Base-by-base conservation (phyloP, 2,797 vertebrate genomes). In the Anomalospiza imberbis region DNA sequence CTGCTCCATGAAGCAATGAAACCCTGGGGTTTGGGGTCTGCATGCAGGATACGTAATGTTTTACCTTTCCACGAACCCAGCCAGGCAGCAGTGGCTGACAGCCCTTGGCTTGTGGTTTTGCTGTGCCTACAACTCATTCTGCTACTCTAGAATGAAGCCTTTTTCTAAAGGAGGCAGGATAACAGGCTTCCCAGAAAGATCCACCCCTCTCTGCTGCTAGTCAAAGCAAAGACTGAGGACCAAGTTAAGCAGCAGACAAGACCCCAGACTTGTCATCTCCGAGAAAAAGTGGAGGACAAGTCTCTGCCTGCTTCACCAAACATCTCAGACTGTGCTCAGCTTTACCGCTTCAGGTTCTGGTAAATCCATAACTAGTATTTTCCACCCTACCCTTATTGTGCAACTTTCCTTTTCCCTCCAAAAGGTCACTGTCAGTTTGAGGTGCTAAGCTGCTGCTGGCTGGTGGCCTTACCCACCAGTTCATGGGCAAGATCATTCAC, bases 231-330 rank as follows among this genome's bases (percentile, higher is more conserved):
- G 36, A 14, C 26, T 3, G 2, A 73, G 70, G 16, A 66, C 50
- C 4, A 2, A 57, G 47, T 15, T 10, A 9, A 78, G 67, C 53
- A 66, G 34, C 72, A 75, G 91, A 51, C n/a, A n/a, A n/a, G n/a
- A 3, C 65, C 61, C 73, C 70, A 68, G 68, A 57, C 20, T 26
- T 73, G 71, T 40, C 40, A 11, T 42, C 7, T 19, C 16, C 6
- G 0, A 0, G 53, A 40, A n/a, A 21, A 51, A 32, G 62, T 9
- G 40, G 51, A 34, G 44, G 20, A 51, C 6, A 2, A 67, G 61
- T 50, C 82, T 42, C 63, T 42, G 48, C 71, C 71, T 48, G 38
- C 45, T 71, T 62, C 73, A 32, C 21, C 54, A 36, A 55, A 40
- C 28, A 79, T 66, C 51, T 44, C 40, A 62, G 47, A 3, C 48